phyloP scores from a whole-genome alignment of 1,140 invertebrate genomes.

The Magallana ariakensis region DNA sequence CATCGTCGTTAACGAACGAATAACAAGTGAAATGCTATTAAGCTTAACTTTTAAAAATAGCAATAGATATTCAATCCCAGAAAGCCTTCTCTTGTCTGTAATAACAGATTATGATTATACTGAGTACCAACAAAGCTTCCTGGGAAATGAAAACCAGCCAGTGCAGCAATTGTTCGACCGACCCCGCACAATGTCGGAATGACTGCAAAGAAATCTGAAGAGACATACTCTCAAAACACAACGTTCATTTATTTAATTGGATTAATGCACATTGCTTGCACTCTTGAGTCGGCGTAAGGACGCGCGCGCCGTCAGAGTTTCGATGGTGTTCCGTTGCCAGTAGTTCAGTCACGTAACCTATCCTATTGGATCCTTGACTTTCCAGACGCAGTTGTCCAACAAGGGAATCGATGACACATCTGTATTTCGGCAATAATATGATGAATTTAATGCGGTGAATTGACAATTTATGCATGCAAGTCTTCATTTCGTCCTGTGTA shows the following conservation, averaged over 20 bases:
- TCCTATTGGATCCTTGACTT: too few relatives aligned
- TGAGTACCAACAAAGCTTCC: too few relatives aligned
- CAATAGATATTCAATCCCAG: neutral
- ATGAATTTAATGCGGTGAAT: too few relatives aligned
- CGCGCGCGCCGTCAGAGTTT: too few relatives aligned
- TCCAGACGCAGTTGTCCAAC: too few relatives aligned
- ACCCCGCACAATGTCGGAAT: neutral
- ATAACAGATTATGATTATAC: neutral
- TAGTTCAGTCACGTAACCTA: too few relatives aligned
- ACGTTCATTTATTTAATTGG: slow-evolving; percentile 17
- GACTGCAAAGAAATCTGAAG: neutral
- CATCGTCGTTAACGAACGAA: neutral
- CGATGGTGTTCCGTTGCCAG: too few relatives aligned
- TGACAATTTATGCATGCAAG: too few relatives aligned
- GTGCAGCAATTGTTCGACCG: neutral
- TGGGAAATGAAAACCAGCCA: too few relatives aligned
- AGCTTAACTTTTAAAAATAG: neutral
- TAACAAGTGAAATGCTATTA: neutral
- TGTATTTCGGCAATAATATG: too few relatives aligned
- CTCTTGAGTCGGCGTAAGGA: neutral
- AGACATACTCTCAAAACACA: slow-evolving; percentile 2
- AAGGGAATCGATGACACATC: too few relatives aligned
- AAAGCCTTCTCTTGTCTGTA: neutral
- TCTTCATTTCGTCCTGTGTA: too few relatives aligned
- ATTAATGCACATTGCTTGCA: neutral